These are phyloP conservation scores for Peromyscus nudipes DNA, from an alignment of 2,797 vertebrate species.

Conservation along the genomic window DNA sequence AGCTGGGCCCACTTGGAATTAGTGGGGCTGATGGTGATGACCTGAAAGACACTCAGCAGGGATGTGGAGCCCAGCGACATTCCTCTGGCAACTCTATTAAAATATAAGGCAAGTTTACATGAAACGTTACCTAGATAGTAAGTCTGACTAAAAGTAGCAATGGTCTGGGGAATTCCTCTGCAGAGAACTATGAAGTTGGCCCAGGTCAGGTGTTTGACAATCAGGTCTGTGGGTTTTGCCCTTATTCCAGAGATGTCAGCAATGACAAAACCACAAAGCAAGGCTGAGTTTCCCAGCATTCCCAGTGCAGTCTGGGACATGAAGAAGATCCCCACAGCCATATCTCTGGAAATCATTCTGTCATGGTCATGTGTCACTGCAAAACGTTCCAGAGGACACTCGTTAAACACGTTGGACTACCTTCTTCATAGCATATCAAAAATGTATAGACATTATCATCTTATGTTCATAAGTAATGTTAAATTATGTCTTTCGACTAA, in stretches of 20 bases:
- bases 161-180: not conserved
- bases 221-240: not conserved
- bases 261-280: not conserved
- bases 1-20: not conserved
- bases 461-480: too few species aligned
- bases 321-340: not conserved
- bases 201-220: not conserved
- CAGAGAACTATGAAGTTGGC: not conserved
- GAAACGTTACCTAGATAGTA: not conserved
- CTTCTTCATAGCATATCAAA: too few species aligned
- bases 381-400: too few species aligned
- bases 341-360: not conserved
- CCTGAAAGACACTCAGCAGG: not conserved
- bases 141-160: not conserved
- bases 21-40: not conserved
- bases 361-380: too few species aligned
- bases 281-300: not conserved
- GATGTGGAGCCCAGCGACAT: not conserved
- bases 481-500: too few species aligned
- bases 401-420: too few species aligned
- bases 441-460: too few species aligned
- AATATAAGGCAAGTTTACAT: not conserved
- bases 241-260: too few species aligned
- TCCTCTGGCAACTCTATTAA: not conserved
- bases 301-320: not conserved